Evolutionary conservation across 2,888 invertebrate genomes (phyloP).

Genomic region (Tolmerus cingulatus): DNA sequence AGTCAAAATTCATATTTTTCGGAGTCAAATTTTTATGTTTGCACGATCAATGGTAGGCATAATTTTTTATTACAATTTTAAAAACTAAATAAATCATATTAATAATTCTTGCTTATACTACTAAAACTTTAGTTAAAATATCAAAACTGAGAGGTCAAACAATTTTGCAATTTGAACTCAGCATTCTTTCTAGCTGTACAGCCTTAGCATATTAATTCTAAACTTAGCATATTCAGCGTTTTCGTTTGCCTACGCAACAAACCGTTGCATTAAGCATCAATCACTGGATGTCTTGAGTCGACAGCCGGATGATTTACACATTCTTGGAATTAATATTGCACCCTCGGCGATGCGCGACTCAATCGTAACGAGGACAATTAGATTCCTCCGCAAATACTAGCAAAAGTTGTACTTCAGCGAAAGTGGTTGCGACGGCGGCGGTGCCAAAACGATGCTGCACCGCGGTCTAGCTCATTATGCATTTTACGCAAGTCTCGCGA

Average conservation of each 20-base stretch:
- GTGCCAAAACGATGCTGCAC: background rate
- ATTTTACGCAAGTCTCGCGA: background rate
- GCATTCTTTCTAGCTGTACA: background rate
- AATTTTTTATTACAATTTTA: no score
- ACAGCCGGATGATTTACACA: background rate
- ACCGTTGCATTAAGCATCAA: background rate
- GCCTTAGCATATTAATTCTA: background rate
- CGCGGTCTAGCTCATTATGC: background rate
- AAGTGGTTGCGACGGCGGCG: background rate
- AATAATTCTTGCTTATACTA: background rate
- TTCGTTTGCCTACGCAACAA: background rate
- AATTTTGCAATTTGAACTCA: background rate
- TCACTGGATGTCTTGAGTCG: background rate
- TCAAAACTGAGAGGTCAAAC: background rate
- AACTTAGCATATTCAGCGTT: background rate
- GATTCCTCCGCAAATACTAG: background rate
- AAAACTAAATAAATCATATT: no score
- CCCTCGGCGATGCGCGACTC: background rate
- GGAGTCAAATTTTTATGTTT: no score
- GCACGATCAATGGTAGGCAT: no score
- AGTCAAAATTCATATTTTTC: no score
- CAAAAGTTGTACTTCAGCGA: background rate
- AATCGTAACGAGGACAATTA: background rate
- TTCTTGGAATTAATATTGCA: background rate
- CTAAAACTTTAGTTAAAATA: background rate